A percentile compares a stretch with the other conserved stretches of the same genome.
phyloP scores from a whole-genome alignment of 2,888 invertebrate genomes.

The Dryadula phaetusa region DNA sequence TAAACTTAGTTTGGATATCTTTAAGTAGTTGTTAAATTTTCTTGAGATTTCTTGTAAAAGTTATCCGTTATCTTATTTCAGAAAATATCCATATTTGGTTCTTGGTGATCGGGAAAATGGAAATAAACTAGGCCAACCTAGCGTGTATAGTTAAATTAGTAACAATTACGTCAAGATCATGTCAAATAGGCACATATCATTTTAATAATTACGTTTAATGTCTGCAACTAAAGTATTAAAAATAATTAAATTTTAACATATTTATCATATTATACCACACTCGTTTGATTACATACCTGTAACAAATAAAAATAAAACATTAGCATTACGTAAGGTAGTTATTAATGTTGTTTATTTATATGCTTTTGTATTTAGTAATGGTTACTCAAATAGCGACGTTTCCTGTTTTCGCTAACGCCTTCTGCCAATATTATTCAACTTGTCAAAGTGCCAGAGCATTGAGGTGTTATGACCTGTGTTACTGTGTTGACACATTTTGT shows the following conservation, averaged over 20 bases:
- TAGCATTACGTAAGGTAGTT: slow-evolving; percentile 25
- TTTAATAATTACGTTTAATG: too few relatives aligned
- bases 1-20: background rate
- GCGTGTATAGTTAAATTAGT: too few relatives aligned
- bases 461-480: slow-evolving; percentile 73
- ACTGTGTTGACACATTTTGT: slow-evolving; percentile 58
- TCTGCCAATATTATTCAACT: slow-evolving; percentile 70
- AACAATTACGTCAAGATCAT: too few relatives aligned
- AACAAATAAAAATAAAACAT: slow-evolving; percentile 39
- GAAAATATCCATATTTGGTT: too few relatives aligned
- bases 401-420: slow-evolving; percentile 74
- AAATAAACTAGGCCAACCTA: too few relatives aligned
- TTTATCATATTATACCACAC: slow-evolving; percentile 18
- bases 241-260: background rate
- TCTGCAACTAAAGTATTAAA: background rate
- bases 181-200: too few relatives aligned
- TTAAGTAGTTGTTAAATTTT: background rate
- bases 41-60: background rate
- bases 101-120: too few relatives aligned
- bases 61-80: too few relatives aligned
- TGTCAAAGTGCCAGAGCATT: slow-evolving; percentile 71
- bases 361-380: slow-evolving; percentile 45
- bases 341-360: slow-evolving; percentile 32
- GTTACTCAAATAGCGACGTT: slow-evolving; percentile 72
- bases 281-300: slow-evolving; percentile 34